Percentiles rank a stretch among this genome's conserved stretches.
Evolutionary conservation across 2,888 invertebrate genomes (phyloP).

Genomic region (Coenonympha arcania): DNA sequence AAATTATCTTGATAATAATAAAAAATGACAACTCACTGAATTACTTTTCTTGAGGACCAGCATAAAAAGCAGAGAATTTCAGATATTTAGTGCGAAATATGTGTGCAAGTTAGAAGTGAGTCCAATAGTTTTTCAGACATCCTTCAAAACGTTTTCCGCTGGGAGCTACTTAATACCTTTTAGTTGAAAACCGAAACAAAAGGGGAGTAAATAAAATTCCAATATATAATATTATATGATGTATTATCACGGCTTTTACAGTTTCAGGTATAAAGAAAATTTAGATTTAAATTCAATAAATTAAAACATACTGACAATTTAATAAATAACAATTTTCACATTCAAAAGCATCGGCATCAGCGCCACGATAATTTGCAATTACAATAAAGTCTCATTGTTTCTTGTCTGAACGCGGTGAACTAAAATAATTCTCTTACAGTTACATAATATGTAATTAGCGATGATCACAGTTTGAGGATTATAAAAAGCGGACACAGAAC

Average conservation of each 20-base stretch:
- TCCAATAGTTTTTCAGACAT: too few species aligned
- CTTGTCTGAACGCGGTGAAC: slow-evolving; percentile 58
- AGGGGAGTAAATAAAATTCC: slow-evolving; percentile 53
- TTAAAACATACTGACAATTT: slow-evolving; percentile 67
- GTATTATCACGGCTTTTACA: slow-evolving; percentile 75
- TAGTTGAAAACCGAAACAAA: too few species aligned
- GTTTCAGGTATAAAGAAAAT: slow-evolving; percentile 71
- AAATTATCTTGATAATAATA: neutral
- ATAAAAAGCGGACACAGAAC: slow-evolving; percentile 72
- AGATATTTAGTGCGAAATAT: too few species aligned
- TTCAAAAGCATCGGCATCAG: slow-evolving; percentile 59
- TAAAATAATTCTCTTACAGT: slow-evolving; percentile 67
- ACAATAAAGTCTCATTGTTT: slow-evolving; percentile 45
- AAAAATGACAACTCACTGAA: too few species aligned
- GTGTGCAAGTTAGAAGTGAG: too few species aligned
- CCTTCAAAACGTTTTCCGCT: too few species aligned
- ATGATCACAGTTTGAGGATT: slow-evolving; percentile 74
- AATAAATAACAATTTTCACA: slow-evolving; percentile 72
- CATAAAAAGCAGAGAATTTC: too few species aligned
- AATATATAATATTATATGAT: slow-evolving; percentile 71
- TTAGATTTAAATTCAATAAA: slow-evolving; percentile 70
- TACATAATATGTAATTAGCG: slow-evolving; percentile 59
- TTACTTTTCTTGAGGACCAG: too few species aligned
- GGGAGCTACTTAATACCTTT: too few species aligned
- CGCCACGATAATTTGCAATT: slow-evolving; percentile 56